Percentiles rank a stretch among this genome's conserved stretches.
phyloP scores from a whole-genome alignment of 2,797 vertebrate genomes.

The Mus spretus region DNA sequence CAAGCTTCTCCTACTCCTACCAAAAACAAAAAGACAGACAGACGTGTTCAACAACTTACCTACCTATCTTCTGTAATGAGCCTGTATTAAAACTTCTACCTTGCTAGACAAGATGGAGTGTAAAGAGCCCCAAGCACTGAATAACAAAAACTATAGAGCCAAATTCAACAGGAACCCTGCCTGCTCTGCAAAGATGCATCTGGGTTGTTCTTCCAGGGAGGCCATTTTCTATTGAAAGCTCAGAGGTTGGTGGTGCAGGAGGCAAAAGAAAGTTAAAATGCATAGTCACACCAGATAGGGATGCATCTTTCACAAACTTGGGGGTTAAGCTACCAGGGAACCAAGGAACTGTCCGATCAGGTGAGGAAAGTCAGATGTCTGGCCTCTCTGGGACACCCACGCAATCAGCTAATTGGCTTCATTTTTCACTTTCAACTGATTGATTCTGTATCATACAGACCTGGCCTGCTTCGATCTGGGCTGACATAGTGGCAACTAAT shows the following conservation, averaged over 20 bases:
- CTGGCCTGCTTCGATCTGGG: slow-evolving; percentile 61
- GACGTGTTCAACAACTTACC: slow-evolving; percentile 58
- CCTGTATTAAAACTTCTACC: slow-evolving; percentile 14
- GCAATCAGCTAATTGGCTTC: slow-evolving; percentile 73
- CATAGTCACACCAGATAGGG: background rate
- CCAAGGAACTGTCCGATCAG: background rate
- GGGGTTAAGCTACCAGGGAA: background rate
- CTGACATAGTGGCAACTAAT: slow-evolving; percentile 27
- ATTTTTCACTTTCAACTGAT: slow-evolving; percentile 78
- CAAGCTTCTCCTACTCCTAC: background rate
- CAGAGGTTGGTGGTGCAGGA: slow-evolving; percentile 2
- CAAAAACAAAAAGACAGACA: background rate
- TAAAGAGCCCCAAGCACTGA: slow-evolving; percentile 49
- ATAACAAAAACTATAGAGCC: slow-evolving; percentile 6
- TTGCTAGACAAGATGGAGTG: slow-evolving; percentile 57
- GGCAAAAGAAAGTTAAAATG: background rate
- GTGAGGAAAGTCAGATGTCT: slow-evolving; percentile 55
- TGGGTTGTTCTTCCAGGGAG: background rate
- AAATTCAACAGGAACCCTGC: background rate
- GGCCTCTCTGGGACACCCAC: slow-evolving; percentile 53
- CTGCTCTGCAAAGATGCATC: background rate
- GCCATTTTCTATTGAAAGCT: slow-evolving; percentile 67
- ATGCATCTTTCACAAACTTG: background rate
- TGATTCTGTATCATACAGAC: slow-evolving; percentile 70
- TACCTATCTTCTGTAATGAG: slow-evolving; percentile 17